phyloP scores from a whole-genome alignment of 2,113 vertebrate genomes.

The Macroglossus sobrinus region DNA sequence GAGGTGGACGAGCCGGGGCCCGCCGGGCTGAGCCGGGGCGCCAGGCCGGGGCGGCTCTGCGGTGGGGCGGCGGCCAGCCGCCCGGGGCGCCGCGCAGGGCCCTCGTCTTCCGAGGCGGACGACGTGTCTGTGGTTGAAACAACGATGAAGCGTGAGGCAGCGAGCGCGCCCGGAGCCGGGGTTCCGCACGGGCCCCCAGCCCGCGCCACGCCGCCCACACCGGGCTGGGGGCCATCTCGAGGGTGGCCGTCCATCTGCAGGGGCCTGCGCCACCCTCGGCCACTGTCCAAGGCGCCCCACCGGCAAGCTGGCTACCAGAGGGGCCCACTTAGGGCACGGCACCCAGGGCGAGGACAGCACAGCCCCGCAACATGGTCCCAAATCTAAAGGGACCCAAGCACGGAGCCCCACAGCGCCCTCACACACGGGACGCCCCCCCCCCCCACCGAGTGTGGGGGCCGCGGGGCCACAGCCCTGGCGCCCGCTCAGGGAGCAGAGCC shows the following conservation, averaged over 20 bases:
- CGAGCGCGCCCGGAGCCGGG: neutral
- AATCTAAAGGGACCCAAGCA: neutral
- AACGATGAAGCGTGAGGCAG: slow-evolving; percentile 78
- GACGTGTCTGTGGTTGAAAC: slow-evolving; percentile 96
- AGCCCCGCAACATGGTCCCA: neutral
- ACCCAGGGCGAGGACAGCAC: neutral
- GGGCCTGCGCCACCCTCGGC: too few relatives aligned
- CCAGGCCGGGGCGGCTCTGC: slow-evolving; percentile 88
- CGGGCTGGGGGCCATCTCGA: too few relatives aligned
- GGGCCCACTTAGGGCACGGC: too few relatives aligned
- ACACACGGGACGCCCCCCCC: neutral
- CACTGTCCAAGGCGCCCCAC: too few relatives aligned
- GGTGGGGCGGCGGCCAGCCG: slow-evolving; percentile 91
- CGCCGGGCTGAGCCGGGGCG: slow-evolving; percentile 96
- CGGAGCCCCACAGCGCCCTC: neutral
- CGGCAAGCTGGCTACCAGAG: too few relatives aligned
- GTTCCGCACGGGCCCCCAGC: neutral
- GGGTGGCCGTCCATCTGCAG: too few relatives aligned
- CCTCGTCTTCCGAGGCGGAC: slow-evolving; percentile 98
- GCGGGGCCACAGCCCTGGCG: too few relatives aligned
- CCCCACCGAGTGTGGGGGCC: too few relatives aligned
- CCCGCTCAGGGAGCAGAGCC: neutral
- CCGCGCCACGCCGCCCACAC: neutral
- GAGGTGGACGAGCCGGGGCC: slow-evolving; percentile 98
- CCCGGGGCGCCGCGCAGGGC: slow-evolving; percentile 92